Conservation (phyloP, 53 echinoderm and acorn worm genomes). For the Paracentrotus lividus region DNA sequence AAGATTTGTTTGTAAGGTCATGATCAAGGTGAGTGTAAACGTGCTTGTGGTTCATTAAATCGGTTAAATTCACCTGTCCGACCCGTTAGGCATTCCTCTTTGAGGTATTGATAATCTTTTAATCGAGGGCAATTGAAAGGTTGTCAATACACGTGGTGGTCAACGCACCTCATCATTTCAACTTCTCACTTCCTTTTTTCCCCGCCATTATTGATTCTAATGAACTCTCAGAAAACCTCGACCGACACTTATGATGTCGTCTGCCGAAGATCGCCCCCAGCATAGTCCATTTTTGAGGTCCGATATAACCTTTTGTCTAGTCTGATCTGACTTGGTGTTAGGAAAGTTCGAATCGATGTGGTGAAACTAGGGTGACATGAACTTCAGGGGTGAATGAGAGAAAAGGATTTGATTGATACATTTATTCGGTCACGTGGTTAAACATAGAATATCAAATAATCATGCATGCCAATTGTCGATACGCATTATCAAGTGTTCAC, state of each 20-base stretch:
- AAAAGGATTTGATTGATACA: background rate
- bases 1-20: no score
- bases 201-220: constrained; percentile 30
- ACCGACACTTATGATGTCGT: background rate
- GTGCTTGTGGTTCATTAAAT: background rate
- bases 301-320: background rate
- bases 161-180: background rate
- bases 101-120: constrained; percentile 20
- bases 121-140: constrained; percentile 8
- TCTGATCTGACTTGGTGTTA: background rate
- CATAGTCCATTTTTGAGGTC: background rate
- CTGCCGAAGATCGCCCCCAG: background rate
- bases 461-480: no score
- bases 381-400: background rate
- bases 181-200: background rate
- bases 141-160: background rate
- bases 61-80: background rate
- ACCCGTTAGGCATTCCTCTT: background rate
- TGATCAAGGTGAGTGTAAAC: no score
- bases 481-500: no score
- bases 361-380: background rate
- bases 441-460: no score
- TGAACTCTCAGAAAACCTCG: background rate
- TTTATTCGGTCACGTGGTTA: background rate
- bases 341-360: background rate